These are phyloP conservation scores for Druon quercuslanigerum DNA, from an alignment of 1,140 invertebrate species.

Conservation along the genomic window DNA sequence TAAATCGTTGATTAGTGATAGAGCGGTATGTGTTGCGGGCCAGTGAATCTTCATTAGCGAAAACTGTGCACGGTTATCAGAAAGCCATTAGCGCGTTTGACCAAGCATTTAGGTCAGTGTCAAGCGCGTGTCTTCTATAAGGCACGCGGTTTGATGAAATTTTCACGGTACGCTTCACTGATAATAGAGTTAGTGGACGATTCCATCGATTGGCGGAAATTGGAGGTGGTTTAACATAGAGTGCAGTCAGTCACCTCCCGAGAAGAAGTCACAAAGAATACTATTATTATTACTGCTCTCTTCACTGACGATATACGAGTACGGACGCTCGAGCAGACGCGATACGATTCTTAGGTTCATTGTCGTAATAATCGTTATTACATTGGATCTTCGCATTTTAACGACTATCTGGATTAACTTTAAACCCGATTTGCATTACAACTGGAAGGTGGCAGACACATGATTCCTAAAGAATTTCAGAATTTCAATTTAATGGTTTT, in stretches of 20 bases:
- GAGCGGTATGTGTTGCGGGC: neutral
- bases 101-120: slow-evolving; percentile 16
- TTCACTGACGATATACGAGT: too few species aligned
- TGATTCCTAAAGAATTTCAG: too few species aligned
- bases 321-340: too few species aligned
- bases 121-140: neutral
- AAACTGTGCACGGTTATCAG: slow-evolving; percentile 3
- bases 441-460: too few species aligned
- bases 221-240: neutral
- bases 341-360: too few species aligned
- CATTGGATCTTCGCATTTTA: too few species aligned
- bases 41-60: slow-evolving; percentile 9
- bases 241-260: neutral
- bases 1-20: neutral
- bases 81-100: slow-evolving; percentile 3
- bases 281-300: too few species aligned
- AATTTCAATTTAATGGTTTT: too few species aligned
- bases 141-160: slow-evolving; percentile 33
- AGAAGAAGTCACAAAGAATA: neutral
- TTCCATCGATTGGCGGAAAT: slow-evolving; percentile 49
- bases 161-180: slow-evolving; percentile 41
- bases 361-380: too few species aligned
- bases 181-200: slow-evolving; percentile 48
- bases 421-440: too few species aligned
- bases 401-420: too few species aligned